Conservation (phyloP, 1,140 invertebrate species). For the Artemia franciscana region DNA sequence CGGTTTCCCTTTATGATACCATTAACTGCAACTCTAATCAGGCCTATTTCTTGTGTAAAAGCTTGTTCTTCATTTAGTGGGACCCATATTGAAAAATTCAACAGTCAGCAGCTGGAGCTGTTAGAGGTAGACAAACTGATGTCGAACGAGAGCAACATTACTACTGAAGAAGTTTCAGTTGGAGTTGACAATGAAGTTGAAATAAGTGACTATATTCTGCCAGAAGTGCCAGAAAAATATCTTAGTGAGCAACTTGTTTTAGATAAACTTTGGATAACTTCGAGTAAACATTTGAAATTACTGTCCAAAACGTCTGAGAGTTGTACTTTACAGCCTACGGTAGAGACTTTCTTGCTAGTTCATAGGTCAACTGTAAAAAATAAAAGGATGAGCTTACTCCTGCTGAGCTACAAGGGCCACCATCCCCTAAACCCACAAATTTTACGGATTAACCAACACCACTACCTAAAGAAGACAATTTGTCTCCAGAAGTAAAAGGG, state of each 20-base stretch:
- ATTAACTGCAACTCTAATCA: conserved; percentile 67
- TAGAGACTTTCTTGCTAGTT: conserved; percentile 76
- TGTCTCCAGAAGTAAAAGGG: conserved; percentile 32
- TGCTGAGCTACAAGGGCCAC: conserved; percentile 16
- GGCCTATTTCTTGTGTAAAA: conserved; percentile 61
- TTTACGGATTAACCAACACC: not conserved
- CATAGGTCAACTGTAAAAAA: conserved; percentile 33
- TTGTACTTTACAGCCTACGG: conserved; percentile 69
- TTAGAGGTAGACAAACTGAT: not conserved
- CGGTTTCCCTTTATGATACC: conserved; percentile 63
- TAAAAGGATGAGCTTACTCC: conserved; percentile 11
- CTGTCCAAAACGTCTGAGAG: conserved; percentile 70
- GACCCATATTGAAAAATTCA: conserved; percentile 24
- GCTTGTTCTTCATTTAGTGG: conserved; percentile 64
- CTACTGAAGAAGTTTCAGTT: conserved; percentile 15
- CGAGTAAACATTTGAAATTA: conserved; percentile 56
- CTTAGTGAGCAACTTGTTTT: conserved; percentile 48
- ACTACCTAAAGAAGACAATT: conserved; percentile 5
- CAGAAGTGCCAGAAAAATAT: not conserved
- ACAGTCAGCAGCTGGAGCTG: not conserved
- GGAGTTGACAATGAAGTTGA: not conserved
- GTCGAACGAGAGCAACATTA: conserved; percentile 10
- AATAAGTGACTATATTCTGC: not conserved
- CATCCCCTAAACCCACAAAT: conserved; percentile 20
- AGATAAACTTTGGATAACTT: conserved; percentile 49